These are phyloP conservation scores for Chaetodon auriga DNA, from an alignment of 2,113 vertebrate species.

Conservation along the genomic window DNA sequence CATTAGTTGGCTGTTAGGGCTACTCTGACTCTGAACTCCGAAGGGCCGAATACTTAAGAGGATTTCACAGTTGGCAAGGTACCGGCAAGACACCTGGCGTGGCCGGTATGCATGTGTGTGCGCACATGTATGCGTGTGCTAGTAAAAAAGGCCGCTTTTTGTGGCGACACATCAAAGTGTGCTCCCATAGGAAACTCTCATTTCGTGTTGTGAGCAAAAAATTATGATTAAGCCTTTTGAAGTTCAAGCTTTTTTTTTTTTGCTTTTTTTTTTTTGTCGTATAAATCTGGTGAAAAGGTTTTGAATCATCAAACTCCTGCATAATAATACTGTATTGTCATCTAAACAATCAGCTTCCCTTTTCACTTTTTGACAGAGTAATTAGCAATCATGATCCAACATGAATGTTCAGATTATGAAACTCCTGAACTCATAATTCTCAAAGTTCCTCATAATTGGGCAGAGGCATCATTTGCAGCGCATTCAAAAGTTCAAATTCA, in stretches of 20 bases:
- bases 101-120: not conserved
- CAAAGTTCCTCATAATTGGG: conserved; percentile 21
- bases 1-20: conserved; percentile 65
- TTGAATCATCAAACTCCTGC: conserved; percentile 24
- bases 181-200: not conserved
- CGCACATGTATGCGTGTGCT: not conserved
- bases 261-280: not conserved
- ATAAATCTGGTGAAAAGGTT: conserved; percentile 23
- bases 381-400: conserved; percentile 55
- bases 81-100: not conserved
- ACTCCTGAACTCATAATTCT: conserved; percentile 35
- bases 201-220: conserved; percentile 18
- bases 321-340: conserved; percentile 13
- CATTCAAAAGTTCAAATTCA: conserved; percentile 38
- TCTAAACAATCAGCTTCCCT: conserved; percentile 36
- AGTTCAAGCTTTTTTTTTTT: not conserved
- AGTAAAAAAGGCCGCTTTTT: not conserved
- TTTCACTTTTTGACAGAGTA: conserved; percentile 55
- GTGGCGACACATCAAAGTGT: conserved; percentile 28
- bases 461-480: conserved; percentile 6
- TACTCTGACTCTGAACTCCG: conserved; percentile 51
- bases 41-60: conserved; percentile 43
- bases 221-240: conserved; percentile 12
- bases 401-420: conserved; percentile 44
- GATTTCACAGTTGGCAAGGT: conserved; percentile 52